These are phyloP conservation scores for Microplitis demolitor DNA, from an alignment of 1,140 invertebrate species.

Conservation along the genomic window DNA sequence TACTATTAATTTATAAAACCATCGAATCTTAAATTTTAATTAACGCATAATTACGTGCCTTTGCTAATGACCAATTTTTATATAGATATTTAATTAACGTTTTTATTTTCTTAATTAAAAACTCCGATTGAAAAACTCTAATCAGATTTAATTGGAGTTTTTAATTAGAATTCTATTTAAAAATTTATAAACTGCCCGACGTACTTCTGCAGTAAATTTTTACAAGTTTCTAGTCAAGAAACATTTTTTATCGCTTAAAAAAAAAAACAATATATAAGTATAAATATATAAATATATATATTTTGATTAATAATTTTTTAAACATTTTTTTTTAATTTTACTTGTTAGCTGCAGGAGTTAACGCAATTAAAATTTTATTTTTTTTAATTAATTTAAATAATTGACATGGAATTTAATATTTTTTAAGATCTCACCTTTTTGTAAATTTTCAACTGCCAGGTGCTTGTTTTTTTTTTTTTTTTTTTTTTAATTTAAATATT, in stretches of 20 bases:
- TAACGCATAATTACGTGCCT: neutral
- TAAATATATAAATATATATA: constrained; percentile 26
- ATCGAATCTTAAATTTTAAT: neutral
- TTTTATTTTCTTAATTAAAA: neutral
- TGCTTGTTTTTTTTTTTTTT: neutral
- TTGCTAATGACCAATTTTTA: neutral
- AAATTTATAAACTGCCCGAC: constrained; percentile 43
- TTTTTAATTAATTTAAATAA: neutral
- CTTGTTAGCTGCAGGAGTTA: constrained; percentile 39
- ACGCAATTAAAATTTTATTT: neutral
- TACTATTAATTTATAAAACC: neutral
- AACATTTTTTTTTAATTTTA: constrained; percentile 37
- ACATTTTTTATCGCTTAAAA: constrained; percentile 36
- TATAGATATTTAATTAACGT: neutral
- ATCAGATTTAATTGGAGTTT: neutral
- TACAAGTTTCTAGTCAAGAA: constrained; percentile 61
- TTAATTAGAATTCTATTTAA: constrained; percentile 8
- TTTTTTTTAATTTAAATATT: neutral
- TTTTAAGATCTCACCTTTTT: too few relatives aligned
- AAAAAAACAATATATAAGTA: constrained; percentile 25
- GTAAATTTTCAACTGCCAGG: neutral
- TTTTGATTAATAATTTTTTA: constrained; percentile 26
- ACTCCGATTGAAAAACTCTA: too few relatives aligned
- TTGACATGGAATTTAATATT: neutral
- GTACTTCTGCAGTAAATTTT: constrained; percentile 56